phyloP scores from a whole-genome alignment of 2,797 vertebrate species.

The Cyprinella venusta region DNA sequence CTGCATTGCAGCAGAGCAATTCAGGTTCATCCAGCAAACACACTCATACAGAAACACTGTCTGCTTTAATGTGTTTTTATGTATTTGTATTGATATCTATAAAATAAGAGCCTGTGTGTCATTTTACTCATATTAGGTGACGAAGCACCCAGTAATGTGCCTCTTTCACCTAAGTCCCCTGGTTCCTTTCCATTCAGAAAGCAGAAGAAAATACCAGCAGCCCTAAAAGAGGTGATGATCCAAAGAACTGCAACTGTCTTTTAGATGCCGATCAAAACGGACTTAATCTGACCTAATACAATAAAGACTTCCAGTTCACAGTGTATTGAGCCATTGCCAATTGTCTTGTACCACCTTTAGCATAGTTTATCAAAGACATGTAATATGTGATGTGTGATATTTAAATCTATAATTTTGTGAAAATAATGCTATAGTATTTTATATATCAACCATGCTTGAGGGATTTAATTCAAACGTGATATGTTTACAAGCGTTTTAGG shows the following conservation, averaged over 20 bases:
- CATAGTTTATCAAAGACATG: not conserved
- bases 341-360: not conserved
- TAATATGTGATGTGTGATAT: not conserved
- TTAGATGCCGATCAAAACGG: not conserved
- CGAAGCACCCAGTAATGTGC: conserved; percentile 66
- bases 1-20: conserved; percentile 83
- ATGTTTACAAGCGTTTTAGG: not conserved
- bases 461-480: not conserved
- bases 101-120: not conserved
- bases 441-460: not conserved
- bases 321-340: not conserved
- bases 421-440: not conserved
- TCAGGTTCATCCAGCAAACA: conserved; percentile 65
- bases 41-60: not conserved
- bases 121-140: conserved; percentile 73
- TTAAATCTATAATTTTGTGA: not conserved
- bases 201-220: conserved; percentile 92
- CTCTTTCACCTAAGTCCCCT: conserved; percentile 80
- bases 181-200: conserved; percentile 84
- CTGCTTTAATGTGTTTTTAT: not conserved
- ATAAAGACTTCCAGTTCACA: not conserved
- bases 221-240: conserved; percentile 89
- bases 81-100: not conserved
- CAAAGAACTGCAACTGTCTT: not conserved
- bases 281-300: not conserved